These are phyloP conservation scores for Leptogaster cylindrica DNA, from an alignment of 2,888 invertebrate genomes.

Conservation along the genomic window DNA sequence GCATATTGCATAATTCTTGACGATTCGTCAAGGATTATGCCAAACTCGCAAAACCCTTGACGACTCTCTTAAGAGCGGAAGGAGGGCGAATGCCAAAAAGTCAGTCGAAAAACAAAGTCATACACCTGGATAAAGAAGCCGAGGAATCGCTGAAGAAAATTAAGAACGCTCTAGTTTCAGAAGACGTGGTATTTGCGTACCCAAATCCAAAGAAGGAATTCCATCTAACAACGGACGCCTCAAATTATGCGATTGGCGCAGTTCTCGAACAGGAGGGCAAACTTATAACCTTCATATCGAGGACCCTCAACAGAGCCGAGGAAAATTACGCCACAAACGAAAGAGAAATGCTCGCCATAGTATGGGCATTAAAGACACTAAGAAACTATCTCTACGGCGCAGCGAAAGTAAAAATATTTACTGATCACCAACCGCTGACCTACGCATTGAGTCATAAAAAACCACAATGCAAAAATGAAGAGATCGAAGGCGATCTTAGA, in stretches of 20 bases:
- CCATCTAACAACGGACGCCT: conserved; percentile 24
- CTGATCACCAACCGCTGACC: conserved; percentile 46
- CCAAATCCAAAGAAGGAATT: conserved; percentile 17
- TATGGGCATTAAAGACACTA: conserved; percentile 41
- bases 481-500: conserved; percentile 44
- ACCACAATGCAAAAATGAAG: conserved; percentile 44
- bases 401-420: conserved; percentile 43
- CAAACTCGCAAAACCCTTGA: not conserved
- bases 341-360: conserved; percentile 43
- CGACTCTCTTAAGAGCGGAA: not conserved
- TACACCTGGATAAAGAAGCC: not conserved
- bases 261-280: conserved; percentile 9
- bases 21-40: conserved; percentile 7
- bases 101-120: not conserved
- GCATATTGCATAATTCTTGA: not conserved
- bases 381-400: conserved; percentile 47
- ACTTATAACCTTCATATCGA: conserved; percentile 16
- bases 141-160: not conserved
- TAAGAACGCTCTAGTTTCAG: not conserved
- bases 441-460: conserved; percentile 31
- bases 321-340: conserved; percentile 46
- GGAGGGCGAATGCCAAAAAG: not conserved
- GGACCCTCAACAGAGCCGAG: conserved; percentile 39
- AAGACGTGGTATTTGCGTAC: not conserved
- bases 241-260: conserved; percentile 23